Evolutionary conservation across 2,113 vertebrate species (phyloP), one percentile per base, ranked within the genome.

Genomic region (Rutilus rutilus): DNA sequence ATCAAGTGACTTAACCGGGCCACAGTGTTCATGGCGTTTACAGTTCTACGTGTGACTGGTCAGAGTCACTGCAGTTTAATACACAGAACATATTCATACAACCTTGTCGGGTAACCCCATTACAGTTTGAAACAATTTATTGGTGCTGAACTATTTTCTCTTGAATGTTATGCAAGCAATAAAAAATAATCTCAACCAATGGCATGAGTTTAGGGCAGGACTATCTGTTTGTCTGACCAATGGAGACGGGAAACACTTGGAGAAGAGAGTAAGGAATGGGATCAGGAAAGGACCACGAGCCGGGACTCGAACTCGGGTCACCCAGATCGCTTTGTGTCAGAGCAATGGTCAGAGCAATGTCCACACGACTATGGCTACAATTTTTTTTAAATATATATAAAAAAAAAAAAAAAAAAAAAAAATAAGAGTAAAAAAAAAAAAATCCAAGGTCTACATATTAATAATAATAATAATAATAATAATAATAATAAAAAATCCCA

Each of bases 1-100:
- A 90, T 89, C 89, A 85, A 83, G 76, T 54, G 78, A 81, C 85
- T 87, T 85, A 84, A 89, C 86, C 84, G 76, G 86, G 87, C 86
- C 82, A 77, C 77, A 74, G 86, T 79, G 78, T 86, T 86, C 86
- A 83, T 75, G 42, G 69, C 23, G 12, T 84, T 82, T 88, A 88
- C 42, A 60, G 80, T 86, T 82, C 52, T 82, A 73, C 39, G 75
- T 45, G 80, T 27, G 77, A 76, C 69, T 85, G 62, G 60, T 80
- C 78, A 39, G 75, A 77, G 25, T 54, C n/a, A 47, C 71, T 75
- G n/a, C 27, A 42, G 78, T 78, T 78, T 21, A 57, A 36, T 54
- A 57, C 50, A 57, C 75, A 36, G 17, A 60, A 25, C 23, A 1
- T 42, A 23, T 59, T 57, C 76, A 78, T 10, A 64, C 59, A 64